A percentile compares a stretch with the other conserved stretches of the same genome.
These are phyloP conservation scores for Philotrypesis tridentata DNA, from an alignment of 1,140 invertebrate species.

Conservation along the genomic window DNA sequence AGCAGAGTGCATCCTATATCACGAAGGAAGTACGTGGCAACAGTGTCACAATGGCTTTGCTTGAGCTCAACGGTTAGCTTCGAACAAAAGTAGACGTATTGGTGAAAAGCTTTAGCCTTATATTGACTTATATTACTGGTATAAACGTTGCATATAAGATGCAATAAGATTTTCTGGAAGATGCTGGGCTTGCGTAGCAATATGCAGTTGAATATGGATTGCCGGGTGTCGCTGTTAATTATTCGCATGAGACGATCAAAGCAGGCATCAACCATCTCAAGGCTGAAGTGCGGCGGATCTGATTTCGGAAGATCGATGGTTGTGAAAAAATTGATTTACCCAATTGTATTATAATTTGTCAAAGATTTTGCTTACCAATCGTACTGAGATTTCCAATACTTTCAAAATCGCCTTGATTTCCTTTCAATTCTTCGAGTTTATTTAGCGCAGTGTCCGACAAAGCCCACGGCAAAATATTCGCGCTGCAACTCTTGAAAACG, in stretches of 20 bases:
- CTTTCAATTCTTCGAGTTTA: slow-evolving; percentile 42
- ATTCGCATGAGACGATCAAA: slow-evolving; percentile 51
- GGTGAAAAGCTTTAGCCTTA: slow-evolving; percentile 71
- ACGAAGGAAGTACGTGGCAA: too few relatives aligned
- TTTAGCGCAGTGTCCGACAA: slow-evolving; percentile 46
- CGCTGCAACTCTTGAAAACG: slow-evolving; percentile 66
- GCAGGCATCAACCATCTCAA: slow-evolving; percentile 40
- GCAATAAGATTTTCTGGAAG: slow-evolving; percentile 73
- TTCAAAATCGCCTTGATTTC: slow-evolving; percentile 53
- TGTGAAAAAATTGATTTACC: slow-evolving; percentile 25
- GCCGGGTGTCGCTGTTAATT: slow-evolving; percentile 36
- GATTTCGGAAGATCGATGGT: slow-evolving; percentile 48
- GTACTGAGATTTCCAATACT: slow-evolving; percentile 50
- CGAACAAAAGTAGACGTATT: too few relatives aligned
- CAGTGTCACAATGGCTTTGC: too few relatives aligned
- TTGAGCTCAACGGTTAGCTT: too few relatives aligned
- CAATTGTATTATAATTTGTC: slow-evolving; percentile 56
- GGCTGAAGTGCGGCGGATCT: slow-evolving; percentile 57
- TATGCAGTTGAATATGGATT: too few relatives aligned
- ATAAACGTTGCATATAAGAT: slow-evolving; percentile 70
- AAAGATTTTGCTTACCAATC: slow-evolving; percentile 59
- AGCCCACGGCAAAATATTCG: slow-evolving; percentile 61
- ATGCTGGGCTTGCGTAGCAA: slow-evolving; percentile 54
- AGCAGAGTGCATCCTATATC: too few relatives aligned
- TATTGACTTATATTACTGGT: slow-evolving; percentile 65